Conservation (phyloP, 2,888 invertebrate species). For the Euclidia mi region DNA sequence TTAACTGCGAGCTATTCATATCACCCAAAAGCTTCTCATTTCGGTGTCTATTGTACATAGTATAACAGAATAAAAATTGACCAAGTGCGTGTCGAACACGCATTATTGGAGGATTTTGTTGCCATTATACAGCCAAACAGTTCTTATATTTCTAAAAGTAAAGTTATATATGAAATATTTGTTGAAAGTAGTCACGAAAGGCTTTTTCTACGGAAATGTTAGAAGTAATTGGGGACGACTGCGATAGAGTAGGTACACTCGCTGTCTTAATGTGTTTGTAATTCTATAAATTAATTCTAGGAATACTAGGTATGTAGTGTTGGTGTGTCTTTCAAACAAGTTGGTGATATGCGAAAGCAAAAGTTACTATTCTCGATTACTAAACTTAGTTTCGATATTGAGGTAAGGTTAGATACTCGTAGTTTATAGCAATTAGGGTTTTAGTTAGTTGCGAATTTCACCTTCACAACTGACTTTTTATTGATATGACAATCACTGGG, state of each 20-base stretch:
- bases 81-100: conserved; percentile 41
- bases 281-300: too few relatives aligned
- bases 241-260: background rate
- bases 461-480: too few relatives aligned
- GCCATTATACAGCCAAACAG: conserved; percentile 18
- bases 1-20: conserved; percentile 18
- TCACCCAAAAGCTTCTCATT: conserved; percentile 25
- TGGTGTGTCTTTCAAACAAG: too few relatives aligned
- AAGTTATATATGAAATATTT: conserved; percentile 24
- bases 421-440: too few relatives aligned
- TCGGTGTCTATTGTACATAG: conserved; percentile 32
- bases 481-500: too few relatives aligned
- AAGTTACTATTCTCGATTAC: too few relatives aligned
- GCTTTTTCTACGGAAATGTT: conserved; percentile 3
- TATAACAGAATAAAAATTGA: conserved; percentile 41
- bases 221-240: conserved; percentile 1
- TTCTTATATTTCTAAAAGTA: conserved; percentile 31
- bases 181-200: conserved; percentile 31
- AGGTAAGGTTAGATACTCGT: too few relatives aligned
- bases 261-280: too few relatives aligned
- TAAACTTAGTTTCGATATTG: too few relatives aligned
- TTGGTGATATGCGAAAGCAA: too few relatives aligned
- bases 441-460: too few relatives aligned
- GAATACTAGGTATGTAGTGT: too few relatives aligned
- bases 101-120: conserved; percentile 40